Evolutionary conservation across 2,888 invertebrate species (phyloP), one percentile per base, ranked within the genome.

Genomic region (Sthenelais limicola): DNA sequence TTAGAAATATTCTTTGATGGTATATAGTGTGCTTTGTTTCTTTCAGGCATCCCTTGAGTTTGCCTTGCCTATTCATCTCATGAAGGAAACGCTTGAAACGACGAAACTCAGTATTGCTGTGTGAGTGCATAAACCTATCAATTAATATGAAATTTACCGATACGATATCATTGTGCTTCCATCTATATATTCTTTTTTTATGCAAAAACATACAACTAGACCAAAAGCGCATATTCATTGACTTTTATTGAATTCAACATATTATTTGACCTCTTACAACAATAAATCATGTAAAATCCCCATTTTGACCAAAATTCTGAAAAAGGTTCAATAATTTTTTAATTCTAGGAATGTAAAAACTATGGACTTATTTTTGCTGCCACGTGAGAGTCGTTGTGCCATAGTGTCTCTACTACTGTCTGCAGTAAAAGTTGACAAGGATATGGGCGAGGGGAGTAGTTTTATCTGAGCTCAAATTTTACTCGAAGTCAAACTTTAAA

Each of bases 341-440:
- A 12, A 21, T 51, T 52, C 21, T 76, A 85, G 85, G 70, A 79
- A 81, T 73, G 81, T 84, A 30, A 76, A 79, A 52, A 81, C 81
- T 15, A 85, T 86, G 83, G 83, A 84, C 56, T 71, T 86, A 68
- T 86, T 86, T 71, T 74, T 85, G 48, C 77, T 86, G 38, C 83
- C 86, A 9, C 75, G 81, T 54, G 80, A 82, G 66, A 77, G 81
- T 3, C 76, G 85, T 18, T 84, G 84, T 74, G 74, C 74, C 32
- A 79, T 85, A 26, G 81, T 83, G 35, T 82, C 80, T 56, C 75
- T 86, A 26, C 77, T 86, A 26, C 77, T 86, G 15, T 82, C 83
- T 73, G 84, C 85, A 52, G 82, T 85, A 30, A 86, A 86, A 74
- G 76, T 86, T 4, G 86, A 86, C 76, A 82, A 82, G 74, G 86